Percentiles rank a stretch among this genome's conserved stretches.
Conservation (phyloP, 2,113 vertebrate genomes). For the Larimichthys crocea region DNA sequence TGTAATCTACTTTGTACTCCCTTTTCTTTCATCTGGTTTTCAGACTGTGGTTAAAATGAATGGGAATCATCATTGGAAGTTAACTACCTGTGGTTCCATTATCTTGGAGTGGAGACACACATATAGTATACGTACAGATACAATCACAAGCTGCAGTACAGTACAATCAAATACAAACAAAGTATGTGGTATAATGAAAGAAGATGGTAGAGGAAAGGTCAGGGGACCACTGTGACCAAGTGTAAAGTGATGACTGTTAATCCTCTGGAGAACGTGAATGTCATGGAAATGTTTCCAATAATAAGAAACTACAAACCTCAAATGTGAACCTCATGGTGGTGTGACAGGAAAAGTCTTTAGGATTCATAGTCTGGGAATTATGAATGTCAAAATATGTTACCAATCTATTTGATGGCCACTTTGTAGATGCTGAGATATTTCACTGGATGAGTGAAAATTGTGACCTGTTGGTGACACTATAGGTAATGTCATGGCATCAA, state of each 20-base stretch:
- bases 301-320: neutral
- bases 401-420: too few relatives aligned
- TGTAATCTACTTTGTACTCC: slow-evolving; percentile 41
- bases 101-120: neutral
- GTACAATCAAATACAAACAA: too few relatives aligned
- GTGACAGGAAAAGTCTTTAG: too few relatives aligned
- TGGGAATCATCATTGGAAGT: slow-evolving; percentile 24
- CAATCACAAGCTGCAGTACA: neutral
- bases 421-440: too few relatives aligned
- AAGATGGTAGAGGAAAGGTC: neutral
- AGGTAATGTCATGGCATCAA: too few relatives aligned
- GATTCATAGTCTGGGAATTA: too few relatives aligned
- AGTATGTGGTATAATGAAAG: neutral
- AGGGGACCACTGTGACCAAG: too few relatives aligned
- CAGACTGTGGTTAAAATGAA: slow-evolving; percentile 39
- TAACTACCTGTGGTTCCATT: slow-evolving; percentile 26
- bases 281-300: neutral
- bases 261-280: neutral
- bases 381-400: too few relatives aligned
- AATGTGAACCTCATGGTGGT: too few relatives aligned
- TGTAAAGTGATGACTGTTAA: neutral
- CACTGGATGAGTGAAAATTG: too few relatives aligned
- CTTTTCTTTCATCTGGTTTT: slow-evolving; percentile 30
- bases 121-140: neutral
- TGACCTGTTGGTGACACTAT: too few relatives aligned